Percentiles rank a stretch among this genome's conserved stretches.
phyloP scores from a whole-genome alignment of 2,888 invertebrate genomes.

The Euzetes globulus region DNA sequence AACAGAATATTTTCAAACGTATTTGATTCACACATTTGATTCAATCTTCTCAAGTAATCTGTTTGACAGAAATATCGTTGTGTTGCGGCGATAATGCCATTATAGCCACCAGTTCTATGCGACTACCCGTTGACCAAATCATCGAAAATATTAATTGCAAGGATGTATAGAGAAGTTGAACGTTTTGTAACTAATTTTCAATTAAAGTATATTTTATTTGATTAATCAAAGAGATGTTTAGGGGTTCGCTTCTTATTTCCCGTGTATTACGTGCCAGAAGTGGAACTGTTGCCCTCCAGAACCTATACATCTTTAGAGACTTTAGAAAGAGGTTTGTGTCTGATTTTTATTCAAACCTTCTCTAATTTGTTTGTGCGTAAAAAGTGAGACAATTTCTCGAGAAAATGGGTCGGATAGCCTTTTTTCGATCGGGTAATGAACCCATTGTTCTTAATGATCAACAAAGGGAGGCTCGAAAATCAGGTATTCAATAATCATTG shows the following conservation, averaged over 20 bases:
- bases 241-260: conserved; percentile 51
- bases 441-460: conserved; percentile 49
- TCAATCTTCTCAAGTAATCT: too few species aligned
- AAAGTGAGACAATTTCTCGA: conserved; percentile 48
- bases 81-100: conserved; percentile 45
- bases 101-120: conserved; percentile 47
- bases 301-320: conserved; percentile 45
- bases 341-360: background rate
- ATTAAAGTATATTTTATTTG: background rate
- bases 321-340: conserved; percentile 46
- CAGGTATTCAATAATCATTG: conserved; percentile 44
- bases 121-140: conserved; percentile 46
- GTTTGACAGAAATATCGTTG: conserved; percentile 41
- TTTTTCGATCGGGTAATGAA: conserved; percentile 49
- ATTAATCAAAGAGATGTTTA: conserved; percentile 44
- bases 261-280: conserved; percentile 50
- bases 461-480: conserved; percentile 48
- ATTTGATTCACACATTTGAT: background rate
- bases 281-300: conserved; percentile 42
- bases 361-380: background rate
- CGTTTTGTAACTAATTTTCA: background rate
- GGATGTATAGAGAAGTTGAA: conserved; percentile 46
- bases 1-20: conserved; percentile 49
- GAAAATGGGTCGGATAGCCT: conserved; percentile 50
- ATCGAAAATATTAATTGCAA: conserved; percentile 45